Conservation (phyloP, 2,888 invertebrate genomes). For the Agriopis marginaria region DNA sequence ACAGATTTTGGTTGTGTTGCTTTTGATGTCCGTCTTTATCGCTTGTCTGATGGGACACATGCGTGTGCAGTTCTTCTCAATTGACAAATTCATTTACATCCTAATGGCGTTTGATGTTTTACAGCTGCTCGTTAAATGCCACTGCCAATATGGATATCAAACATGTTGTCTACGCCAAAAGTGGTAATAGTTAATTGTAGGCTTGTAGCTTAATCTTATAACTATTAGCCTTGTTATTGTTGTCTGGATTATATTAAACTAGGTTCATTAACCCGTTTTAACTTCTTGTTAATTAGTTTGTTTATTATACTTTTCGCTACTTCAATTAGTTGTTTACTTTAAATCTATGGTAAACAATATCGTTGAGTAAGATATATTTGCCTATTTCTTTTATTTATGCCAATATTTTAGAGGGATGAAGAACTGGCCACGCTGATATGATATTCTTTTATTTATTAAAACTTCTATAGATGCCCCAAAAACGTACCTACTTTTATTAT, state of each 20-base stretch:
- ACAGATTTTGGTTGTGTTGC: conserved; percentile 58
- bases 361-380: too few relatives aligned
- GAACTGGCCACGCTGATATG: neutral
- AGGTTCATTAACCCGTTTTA: neutral
- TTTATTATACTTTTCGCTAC: neutral
- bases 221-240: neutral
- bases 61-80: conserved; percentile 55
- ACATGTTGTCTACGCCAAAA: conserved; percentile 20
- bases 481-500: conserved; percentile 11
- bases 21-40: conserved; percentile 74
- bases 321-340: neutral
- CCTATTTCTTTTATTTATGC: neutral
- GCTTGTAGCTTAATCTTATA: neutral
- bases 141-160: conserved; percentile 37
- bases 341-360: neutral
- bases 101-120: conserved; percentile 47
- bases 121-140: conserved; percentile 37
- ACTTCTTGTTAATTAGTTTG: neutral
- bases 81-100: conserved; percentile 62
- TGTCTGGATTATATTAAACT: neutral
- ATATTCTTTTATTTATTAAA: neutral
- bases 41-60: conserved; percentile 52
- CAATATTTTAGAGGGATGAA: neutral
- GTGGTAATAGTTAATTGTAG: neutral
- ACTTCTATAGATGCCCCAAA: neutral